These are phyloP conservation scores for Dasypolia templi DNA, from an alignment of 2,888 invertebrate species.

Conservation along the genomic window DNA sequence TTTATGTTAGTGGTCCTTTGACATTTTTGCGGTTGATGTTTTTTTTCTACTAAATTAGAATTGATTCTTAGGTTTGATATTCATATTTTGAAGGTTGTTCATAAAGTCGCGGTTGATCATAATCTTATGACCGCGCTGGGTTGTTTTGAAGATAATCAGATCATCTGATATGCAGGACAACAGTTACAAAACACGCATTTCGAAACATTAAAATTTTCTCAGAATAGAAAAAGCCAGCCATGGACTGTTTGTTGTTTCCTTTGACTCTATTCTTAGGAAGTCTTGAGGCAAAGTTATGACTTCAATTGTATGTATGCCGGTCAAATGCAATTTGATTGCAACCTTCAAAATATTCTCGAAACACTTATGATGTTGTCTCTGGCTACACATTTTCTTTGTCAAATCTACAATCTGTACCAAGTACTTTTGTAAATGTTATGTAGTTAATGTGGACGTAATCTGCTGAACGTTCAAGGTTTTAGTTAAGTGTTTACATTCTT, in stretches of 20 bases:
- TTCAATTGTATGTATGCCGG: conserved; percentile 1
- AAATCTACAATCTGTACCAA: background rate
- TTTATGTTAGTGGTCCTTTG: conserved; percentile 23
- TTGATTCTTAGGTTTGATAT: conserved; percentile 19
- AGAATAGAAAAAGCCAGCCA: conserved; percentile 30
- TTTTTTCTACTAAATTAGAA: background rate
- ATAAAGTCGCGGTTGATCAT: conserved; percentile 42
- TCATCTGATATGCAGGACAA: conserved; percentile 36
- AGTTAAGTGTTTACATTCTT: conserved; percentile 36
- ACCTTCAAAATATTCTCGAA: background rate
- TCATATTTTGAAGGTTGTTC: conserved; percentile 38
- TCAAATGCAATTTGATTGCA: conserved; percentile 35
- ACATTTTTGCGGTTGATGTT: no score
- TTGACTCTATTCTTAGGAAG: conserved; percentile 24
- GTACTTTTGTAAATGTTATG: background rate
- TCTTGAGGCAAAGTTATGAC: conserved; percentile 23
- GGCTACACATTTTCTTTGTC: background rate
- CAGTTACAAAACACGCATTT: conserved; percentile 5
- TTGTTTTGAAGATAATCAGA: conserved; percentile 39
- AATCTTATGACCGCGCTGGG: conserved; percentile 28
- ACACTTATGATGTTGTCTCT: conserved; percentile 7
- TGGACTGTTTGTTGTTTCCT: conserved; percentile 10
- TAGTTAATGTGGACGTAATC: conserved; percentile 14
- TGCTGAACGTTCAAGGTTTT: conserved; percentile 38
- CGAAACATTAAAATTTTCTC: conserved; percentile 26